A percentile compares a stretch with the other conserved stretches of the same genome.
Conservation (phyloP, 1,140 invertebrate species). For the Eueides isabella region DNA sequence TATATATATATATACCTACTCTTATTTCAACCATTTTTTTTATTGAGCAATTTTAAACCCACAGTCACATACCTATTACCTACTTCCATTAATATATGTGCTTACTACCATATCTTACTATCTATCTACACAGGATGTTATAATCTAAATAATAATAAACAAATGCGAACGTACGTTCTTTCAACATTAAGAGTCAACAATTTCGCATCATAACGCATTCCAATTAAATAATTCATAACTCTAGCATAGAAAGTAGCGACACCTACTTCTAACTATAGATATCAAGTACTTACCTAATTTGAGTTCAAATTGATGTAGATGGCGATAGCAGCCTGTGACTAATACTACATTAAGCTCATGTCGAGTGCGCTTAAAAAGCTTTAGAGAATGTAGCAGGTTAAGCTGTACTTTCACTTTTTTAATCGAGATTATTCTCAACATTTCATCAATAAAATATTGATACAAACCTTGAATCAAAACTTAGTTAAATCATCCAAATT, state of each 20-base stretch:
- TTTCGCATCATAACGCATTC: not conserved
- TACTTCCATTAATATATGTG: too few relatives aligned
- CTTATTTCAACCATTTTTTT: too few relatives aligned
- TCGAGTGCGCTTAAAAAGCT: constrained; percentile 1
- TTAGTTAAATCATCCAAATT: not conserved
- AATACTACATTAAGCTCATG: not conserved
- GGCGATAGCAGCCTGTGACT: constrained; percentile 15
- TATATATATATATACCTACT: too few relatives aligned
- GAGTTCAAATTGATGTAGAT: constrained; percentile 17
- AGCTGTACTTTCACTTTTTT: constrained; percentile 17
- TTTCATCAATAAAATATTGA: not conserved
- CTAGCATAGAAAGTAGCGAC: constrained; percentile 14
- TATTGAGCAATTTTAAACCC: too few relatives aligned
- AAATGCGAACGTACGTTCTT: too few relatives aligned
- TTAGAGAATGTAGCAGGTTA: constrained; percentile 11
- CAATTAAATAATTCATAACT: not conserved
- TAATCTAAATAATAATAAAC: too few relatives aligned
- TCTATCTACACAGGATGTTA: too few relatives aligned
- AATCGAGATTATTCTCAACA: not conserved
- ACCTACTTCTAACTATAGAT: constrained; percentile 13
- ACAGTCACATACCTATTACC: too few relatives aligned
- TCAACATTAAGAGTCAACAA: too few relatives aligned
- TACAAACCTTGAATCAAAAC: not conserved
- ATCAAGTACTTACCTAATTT: not conserved
- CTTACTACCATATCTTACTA: too few relatives aligned